phyloP scores from a whole-genome alignment of 1,140 invertebrate genomes.

The Brachionus koreanus region DNA sequence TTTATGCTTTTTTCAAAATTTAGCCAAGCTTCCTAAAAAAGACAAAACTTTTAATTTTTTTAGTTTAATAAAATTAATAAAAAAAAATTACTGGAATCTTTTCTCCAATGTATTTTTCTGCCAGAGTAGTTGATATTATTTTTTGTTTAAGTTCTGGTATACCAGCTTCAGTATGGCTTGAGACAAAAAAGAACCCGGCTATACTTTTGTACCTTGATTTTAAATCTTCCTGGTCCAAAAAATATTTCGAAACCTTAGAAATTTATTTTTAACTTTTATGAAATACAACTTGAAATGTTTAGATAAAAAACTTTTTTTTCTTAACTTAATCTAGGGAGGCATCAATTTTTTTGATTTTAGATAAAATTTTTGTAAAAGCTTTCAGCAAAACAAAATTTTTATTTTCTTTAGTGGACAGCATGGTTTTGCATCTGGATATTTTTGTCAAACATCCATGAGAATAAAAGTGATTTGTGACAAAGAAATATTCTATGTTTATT shows the following conservation, averaged over 20 bases:
- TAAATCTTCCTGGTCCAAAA: conserved; percentile 49
- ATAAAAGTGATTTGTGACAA: no score
- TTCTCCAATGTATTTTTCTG: conserved; percentile 48
- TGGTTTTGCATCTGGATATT: no score
- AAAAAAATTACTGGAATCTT: conserved; percentile 49
- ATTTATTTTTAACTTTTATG: no score
- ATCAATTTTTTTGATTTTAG: no score
- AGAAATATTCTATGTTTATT: no score
- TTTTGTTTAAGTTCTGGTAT: conserved; percentile 10
- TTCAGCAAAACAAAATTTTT: no score
- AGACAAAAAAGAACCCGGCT: conserved; percentile 52
- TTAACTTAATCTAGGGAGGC: no score
- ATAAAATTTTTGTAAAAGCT: no score
- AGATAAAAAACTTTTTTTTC: no score
- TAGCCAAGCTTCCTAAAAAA: conserved; percentile 49
- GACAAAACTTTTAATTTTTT: background rate
- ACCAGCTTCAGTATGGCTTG: conserved; percentile 51
- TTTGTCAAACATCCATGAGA: no score
- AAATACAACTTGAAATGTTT: no score
- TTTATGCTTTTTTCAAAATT: conserved; percentile 43
- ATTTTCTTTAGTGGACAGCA: no score
- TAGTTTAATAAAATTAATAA: background rate
- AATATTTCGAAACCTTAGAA: conserved; percentile 27
- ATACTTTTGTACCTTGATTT: conserved; percentile 52
- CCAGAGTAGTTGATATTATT: background rate